A percentile compares a stretch with the other conserved stretches of the same genome.
Conservation (phyloP, 2,113 vertebrate species). For the Tricholaema leucomelas region DNA sequence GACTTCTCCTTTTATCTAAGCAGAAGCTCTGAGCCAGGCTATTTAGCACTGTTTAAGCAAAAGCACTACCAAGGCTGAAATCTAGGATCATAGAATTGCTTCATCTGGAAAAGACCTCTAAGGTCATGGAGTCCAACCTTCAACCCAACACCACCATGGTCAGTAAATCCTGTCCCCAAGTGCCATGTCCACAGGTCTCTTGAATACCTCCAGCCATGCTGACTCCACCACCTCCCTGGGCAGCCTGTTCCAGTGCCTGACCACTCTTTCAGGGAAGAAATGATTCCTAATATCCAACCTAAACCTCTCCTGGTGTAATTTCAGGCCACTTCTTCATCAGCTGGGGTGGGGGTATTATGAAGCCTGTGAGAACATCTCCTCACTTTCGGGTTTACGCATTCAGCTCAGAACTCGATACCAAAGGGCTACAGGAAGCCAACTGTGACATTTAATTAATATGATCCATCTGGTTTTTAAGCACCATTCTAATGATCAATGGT, state of each 20-base stretch:
- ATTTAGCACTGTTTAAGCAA: background rate
- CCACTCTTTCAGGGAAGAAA: no score
- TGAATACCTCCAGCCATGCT: no score
- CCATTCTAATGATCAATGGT: conserved; percentile 4
- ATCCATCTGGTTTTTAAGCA: conserved; percentile 51
- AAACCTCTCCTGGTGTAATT: fast-evolving
- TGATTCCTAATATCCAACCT: no score
- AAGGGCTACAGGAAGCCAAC: conserved; percentile 9
- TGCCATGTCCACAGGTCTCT: no score
- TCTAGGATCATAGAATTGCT: no score
- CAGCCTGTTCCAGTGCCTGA: no score
- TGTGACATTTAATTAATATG: conserved; percentile 52
- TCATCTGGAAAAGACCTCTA: no score
- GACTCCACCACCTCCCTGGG: no score
- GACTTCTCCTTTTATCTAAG: background rate
- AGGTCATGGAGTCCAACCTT: no score
- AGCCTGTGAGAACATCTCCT: background rate
- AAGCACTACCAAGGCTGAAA: background rate
- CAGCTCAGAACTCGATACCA: background rate
- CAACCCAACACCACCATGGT: no score
- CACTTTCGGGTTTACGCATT: background rate
- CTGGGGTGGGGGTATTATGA: fast-evolving
- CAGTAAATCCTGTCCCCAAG: no score
- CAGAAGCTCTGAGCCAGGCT: fast-evolving
- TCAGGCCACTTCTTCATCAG: fast-evolving